phyloP scores from a whole-genome alignment of 2,113 vertebrate genomes.

The Oceanodroma tethys region DNA sequence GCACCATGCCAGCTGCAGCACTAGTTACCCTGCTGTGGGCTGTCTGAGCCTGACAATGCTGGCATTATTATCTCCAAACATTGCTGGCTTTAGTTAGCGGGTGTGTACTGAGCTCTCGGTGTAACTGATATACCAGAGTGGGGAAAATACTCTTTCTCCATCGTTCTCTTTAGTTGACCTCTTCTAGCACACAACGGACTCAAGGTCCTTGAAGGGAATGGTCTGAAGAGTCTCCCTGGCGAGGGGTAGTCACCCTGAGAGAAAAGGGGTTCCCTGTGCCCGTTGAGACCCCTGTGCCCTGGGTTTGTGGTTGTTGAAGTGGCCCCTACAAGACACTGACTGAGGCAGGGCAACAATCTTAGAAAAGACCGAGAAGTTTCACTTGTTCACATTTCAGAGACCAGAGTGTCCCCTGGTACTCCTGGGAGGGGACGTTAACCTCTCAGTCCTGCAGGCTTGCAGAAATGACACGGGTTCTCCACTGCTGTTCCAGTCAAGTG shows the following conservation, averaged over 20 bases:
- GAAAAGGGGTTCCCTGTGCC: not conserved
- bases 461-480: not conserved
- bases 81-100: not conserved
- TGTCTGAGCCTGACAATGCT: not conserved
- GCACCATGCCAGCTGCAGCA: not conserved
- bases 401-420: not conserved
- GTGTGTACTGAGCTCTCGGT: not conserved
- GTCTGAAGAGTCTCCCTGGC: not conserved
- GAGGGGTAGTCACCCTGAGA: accelerated
- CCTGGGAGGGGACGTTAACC: not conserved
- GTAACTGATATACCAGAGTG: not conserved
- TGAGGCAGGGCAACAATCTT: not conserved
- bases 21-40: too few relatives aligned
- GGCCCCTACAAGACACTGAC: not conserved
- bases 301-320: not conserved
- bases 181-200: not conserved
- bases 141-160: not conserved
- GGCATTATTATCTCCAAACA: not conserved
- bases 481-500: not conserved
- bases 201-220: not conserved
- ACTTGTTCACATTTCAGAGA: not conserved
- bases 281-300: too few relatives aligned
- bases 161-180: not conserved
- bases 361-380: not conserved
- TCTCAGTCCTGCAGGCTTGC: too few relatives aligned